Evolutionary conservation across 35 echinoderm and acorn worm species (phyloP).

Genomic region (Apostichopus californicus): DNA sequence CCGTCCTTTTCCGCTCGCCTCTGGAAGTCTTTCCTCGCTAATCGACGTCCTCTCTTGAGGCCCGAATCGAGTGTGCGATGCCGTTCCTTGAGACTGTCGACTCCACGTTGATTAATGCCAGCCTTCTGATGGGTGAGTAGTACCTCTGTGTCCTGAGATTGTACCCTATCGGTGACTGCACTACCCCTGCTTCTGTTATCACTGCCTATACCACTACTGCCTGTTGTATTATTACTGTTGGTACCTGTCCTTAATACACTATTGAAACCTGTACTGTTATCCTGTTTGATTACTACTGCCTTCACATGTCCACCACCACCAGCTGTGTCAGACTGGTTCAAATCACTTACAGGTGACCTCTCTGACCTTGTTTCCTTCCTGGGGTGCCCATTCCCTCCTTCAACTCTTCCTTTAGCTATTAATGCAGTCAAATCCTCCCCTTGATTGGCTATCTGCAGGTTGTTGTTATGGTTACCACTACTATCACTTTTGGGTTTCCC

Average conservation of each 20-base stretch:
- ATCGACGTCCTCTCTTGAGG: background rate
- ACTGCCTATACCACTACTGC: background rate
- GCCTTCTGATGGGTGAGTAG: background rate
- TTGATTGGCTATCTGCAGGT: background rate
- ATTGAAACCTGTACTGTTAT: background rate
- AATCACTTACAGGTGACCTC: constrained; percentile 18
- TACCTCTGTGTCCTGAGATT: background rate
- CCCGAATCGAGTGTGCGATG: too few relatives aligned
- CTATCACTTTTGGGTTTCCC: constrained; percentile 31
- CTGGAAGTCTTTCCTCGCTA: background rate
- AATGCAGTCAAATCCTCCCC: background rate
- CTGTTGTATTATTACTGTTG: background rate
- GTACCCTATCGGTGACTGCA: background rate
- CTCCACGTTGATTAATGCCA: background rate
- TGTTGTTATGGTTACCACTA: constrained; percentile 33
- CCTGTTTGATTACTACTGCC: background rate
- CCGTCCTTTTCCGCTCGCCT: background rate
- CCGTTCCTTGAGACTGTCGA: background rate
- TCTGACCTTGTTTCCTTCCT: constrained; percentile 44
- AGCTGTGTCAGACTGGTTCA: constrained; percentile 27
- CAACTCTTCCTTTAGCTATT: constrained; percentile 8
- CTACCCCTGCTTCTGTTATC: background rate
- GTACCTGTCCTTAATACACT: background rate
- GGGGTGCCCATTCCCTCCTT: background rate
- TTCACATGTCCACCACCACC: background rate